Percentiles rank a stretch among this genome's conserved stretches.
Conservation (phyloP, 2,888 invertebrate species). For the Perithous albicinctus region DNA sequence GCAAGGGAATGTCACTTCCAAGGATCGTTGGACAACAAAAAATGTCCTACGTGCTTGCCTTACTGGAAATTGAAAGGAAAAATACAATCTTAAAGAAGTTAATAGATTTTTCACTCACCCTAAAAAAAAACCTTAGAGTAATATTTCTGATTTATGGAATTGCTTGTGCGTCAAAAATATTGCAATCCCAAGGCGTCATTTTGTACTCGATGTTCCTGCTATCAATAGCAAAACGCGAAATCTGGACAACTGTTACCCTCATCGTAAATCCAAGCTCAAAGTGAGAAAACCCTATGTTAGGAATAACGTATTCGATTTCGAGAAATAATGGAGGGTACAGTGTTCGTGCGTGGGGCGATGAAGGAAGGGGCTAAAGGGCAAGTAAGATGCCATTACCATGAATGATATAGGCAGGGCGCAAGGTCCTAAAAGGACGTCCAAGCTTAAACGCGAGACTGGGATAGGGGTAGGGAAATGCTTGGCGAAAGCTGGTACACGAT, state of each 20-base stretch:
- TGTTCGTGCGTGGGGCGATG: constrained; percentile 21
- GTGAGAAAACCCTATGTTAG: neutral
- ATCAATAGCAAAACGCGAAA: constrained; percentile 5
- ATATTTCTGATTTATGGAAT: neutral
- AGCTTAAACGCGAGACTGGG: constrained; percentile 12
- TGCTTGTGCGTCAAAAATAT: neutral
- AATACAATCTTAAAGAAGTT: too few relatives aligned
- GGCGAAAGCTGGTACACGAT: constrained; percentile 47
- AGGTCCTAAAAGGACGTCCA: neutral
- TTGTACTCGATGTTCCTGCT: neutral
- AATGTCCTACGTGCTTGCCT: too few relatives aligned
- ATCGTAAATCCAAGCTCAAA: constrained; percentile 6
- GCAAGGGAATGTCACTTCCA: too few relatives aligned
- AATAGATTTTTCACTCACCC: too few relatives aligned
- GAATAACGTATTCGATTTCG: constrained; percentile 59
- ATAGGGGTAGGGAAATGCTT: constrained; percentile 26
- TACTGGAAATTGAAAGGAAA: too few relatives aligned
- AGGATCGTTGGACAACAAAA: too few relatives aligned
- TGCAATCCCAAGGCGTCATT: neutral
- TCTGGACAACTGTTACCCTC: constrained; percentile 10
- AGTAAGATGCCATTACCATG: constrained; percentile 52
- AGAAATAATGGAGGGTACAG: constrained; percentile 52
- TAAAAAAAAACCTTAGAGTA: neutral
- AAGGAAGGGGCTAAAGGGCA: constrained; percentile 32
- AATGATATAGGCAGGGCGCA: constrained; percentile 37